A percentile compares a stretch with the other conserved stretches of the same genome.
phyloP scores from a whole-genome alignment of 2,888 invertebrate genomes.

The Gandaritis pyraliata region DNA sequence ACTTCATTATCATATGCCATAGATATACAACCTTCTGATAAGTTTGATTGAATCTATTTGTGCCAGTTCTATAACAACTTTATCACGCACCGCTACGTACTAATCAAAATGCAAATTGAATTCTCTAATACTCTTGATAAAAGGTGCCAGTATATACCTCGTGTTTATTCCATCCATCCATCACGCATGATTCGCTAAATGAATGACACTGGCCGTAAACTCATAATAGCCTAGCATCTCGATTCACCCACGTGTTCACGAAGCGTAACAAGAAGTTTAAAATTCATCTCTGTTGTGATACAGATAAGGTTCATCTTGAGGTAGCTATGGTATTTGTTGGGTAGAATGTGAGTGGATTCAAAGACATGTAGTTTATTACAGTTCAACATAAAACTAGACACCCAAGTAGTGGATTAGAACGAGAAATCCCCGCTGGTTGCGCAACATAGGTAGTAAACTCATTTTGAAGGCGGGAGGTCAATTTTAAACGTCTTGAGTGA shows the following conservation, averaged over 20 bases:
- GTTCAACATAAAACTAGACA: conserved; percentile 78
- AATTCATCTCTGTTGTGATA: conserved; percentile 38
- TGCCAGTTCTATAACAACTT: neutral
- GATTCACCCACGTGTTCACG: conserved; percentile 71
- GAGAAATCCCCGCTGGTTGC: conserved; percentile 64
- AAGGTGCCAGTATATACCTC: conserved; percentile 1
- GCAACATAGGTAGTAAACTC: conserved; percentile 64
- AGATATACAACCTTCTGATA: neutral
- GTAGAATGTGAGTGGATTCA: conserved; percentile 47
- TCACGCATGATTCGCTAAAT: conserved; percentile 73
- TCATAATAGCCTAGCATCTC: conserved; percentile 62
- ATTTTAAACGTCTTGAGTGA: conserved; percentile 63
- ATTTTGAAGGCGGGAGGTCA: conserved; percentile 64
- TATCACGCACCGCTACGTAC: neutral
- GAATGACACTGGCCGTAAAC: conserved; percentile 74
- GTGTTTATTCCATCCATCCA: conserved; percentile 51
- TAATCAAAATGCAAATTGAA: conserved; percentile 14
- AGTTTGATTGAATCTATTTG: neutral
- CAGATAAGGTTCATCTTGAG: conserved; percentile 52
- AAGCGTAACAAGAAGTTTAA: conserved; percentile 28
- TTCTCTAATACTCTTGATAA: conserved; percentile 5
- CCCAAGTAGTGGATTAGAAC: conserved; percentile 80
- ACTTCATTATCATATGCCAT: neutral
- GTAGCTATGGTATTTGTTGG: conserved; percentile 24
- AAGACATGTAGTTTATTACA: conserved; percentile 69